A percentile compares a stretch with the other conserved stretches of the same genome.
Evolutionary conservation across 2,113 vertebrate species (phyloP).

Genomic region (Ictalurus furcatus): DNA sequence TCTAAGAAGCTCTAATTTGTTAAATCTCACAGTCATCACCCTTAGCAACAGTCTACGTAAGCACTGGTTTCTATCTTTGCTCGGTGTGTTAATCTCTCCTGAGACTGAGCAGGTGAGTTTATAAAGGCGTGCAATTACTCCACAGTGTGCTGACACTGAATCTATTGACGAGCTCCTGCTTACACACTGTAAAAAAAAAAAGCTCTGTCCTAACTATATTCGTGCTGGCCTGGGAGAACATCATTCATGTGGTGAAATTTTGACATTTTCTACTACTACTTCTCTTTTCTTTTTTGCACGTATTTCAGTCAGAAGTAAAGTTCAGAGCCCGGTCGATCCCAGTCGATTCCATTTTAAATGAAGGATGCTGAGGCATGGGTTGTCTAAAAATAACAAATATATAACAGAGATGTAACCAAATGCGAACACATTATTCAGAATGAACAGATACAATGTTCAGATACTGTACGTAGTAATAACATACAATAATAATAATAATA

Average conservation of each 20-base stretch:
- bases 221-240: background rate
- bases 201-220: background rate
- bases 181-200: background rate
- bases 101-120: conserved; percentile 15
- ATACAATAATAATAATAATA: no score
- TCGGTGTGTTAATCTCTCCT: background rate
- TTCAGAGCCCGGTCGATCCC: background rate
- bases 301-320: background rate
- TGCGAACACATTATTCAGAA: no score
- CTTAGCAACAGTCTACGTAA: conserved; percentile 21
- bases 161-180: background rate
- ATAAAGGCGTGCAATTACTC: background rate
- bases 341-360: background rate
- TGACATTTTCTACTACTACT: background rate
- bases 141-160: background rate
- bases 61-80: conserved; percentile 3
- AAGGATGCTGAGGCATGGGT: background rate
- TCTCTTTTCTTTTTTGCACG: background rate
- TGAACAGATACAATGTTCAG: no score
- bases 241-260: background rate
- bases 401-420: background rate
- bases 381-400: background rate
- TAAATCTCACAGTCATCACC: conserved; percentile 2
- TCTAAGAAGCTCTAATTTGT: background rate
- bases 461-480: no score